Base-by-base conservation (phyloP, 2,113 vertebrate species). In the Piaya cayana region DNA sequence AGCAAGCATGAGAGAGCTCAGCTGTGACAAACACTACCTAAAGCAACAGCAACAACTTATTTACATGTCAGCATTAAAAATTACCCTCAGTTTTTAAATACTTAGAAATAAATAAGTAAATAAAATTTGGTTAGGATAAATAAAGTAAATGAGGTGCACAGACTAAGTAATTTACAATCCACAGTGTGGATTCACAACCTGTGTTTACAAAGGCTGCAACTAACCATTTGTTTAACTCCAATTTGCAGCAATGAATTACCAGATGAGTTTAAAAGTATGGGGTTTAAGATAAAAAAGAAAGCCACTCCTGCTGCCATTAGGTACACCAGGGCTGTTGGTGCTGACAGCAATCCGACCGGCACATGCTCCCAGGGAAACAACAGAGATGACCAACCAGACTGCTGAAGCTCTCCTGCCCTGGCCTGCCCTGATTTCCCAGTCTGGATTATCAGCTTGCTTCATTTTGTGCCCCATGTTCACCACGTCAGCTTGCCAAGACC, bases 391-490 rank as follows among this genome's bases (percentile, higher is more conserved):
- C 1, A 1, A 12, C 4, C 6, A 43, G 36, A 59, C 9, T 8
- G 1, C 29, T 10, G 5, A 2, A 1, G 15, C 71, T 62, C 26
- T 37, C 45, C 37, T 12, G 22, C 47, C 47, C 47, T 23, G 21
- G n/a, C 27, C 25, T 50, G n/a, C 9, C 9, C 20, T 0, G 0
- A 68, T 30, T 15, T 63, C 47, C 50, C 26, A 50, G 39, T 26
- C 37, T 20, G 60, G 45, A 43, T 26, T 18, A 76, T 17, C 32
- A 36, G 7, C 15, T 18, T 21, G 6, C 49, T 62, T 67, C n/a
- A 21, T 20, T 16, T 39, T 8, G 9, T 8, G 18, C 55, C 26
- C 9, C 6, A 0, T 0, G 0, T 27, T 27, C 8, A 0, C 56
- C 2, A 0, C 1, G 2, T 30, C 3, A 1, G 43, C 20, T 62